These are phyloP conservation scores for Drosophila lacicola DNA, from an alignment of 2,888 invertebrate species.

Conservation along the genomic window DNA sequence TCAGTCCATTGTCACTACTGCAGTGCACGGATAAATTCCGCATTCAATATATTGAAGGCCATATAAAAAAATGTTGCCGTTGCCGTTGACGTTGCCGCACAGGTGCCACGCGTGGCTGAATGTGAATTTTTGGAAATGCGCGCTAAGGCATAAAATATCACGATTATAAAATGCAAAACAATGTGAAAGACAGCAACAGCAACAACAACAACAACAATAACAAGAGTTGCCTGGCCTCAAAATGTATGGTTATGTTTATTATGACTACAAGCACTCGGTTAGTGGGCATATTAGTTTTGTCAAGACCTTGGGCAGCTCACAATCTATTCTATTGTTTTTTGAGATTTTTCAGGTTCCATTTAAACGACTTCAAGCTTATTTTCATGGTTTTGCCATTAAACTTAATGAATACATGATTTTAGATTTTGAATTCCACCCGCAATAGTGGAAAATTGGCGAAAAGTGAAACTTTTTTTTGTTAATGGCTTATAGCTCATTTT, in stretches of 20 bases:
- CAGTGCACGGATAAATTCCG: conserved; percentile 42
- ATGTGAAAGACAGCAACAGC: conserved; percentile 26
- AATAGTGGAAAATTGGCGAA: too few species aligned
- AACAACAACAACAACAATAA: conserved; percentile 8
- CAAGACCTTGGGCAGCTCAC: neutral
- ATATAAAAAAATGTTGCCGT: conserved; percentile 30
- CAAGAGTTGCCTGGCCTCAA: conserved; percentile 15
- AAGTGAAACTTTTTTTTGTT: too few species aligned
- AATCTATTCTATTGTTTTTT: too few species aligned
- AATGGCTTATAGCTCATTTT: too few species aligned
- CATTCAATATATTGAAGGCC: conserved; percentile 45
- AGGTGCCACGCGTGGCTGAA: conserved; percentile 56
- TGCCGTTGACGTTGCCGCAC: conserved; percentile 29
- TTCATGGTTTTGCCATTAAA: too few species aligned
- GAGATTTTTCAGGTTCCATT: too few species aligned
- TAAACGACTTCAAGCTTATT: too few species aligned
- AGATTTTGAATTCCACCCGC: too few species aligned
- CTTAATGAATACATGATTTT: too few species aligned
- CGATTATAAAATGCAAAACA: conserved; percentile 63
- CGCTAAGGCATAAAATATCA: conserved; percentile 64
- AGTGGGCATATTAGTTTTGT: conserved; percentile 14
- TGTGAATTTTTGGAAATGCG: conserved; percentile 49
- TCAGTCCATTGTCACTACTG: conserved; percentile 25
- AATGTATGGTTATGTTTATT: conserved; percentile 13
- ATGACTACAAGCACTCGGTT: neutral